Evolutionary conservation across 2,797 vertebrate species (phyloP).

Genomic region (Karalla daura): DNA sequence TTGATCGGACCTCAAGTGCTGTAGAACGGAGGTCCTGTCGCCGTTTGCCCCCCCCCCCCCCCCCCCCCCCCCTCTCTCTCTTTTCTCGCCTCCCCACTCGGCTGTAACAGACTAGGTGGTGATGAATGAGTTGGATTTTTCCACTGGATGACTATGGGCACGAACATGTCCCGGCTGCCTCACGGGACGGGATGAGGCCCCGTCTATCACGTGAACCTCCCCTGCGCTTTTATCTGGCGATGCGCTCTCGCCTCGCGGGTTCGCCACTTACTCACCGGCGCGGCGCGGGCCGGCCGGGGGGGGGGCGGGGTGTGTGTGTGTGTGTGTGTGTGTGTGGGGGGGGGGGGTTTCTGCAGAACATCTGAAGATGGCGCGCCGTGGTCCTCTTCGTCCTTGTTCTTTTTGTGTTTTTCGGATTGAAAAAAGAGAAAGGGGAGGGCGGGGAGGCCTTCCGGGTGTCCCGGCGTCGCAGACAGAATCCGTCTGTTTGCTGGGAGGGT

Average conservation of each 20-base stretch:
- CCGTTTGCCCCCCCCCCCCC: slow-evolving; percentile 28
- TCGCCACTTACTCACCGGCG: slow-evolving; percentile 1
- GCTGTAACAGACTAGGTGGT: slow-evolving; percentile 26
- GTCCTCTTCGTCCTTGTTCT: too few relatives aligned
- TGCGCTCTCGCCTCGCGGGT: background rate
- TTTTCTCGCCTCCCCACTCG: slow-evolving; percentile 10
- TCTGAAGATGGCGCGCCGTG: background rate
- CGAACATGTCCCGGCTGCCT: slow-evolving; percentile 60
- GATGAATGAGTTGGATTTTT: slow-evolving; percentile 68
- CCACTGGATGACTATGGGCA: slow-evolving; percentile 62
- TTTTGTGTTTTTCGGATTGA: too few relatives aligned
- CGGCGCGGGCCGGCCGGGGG: slow-evolving; percentile 2
- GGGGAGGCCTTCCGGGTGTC: slow-evolving; percentile 19
- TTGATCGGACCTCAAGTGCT: slow-evolving; percentile 12
- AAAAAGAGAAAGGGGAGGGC: too few relatives aligned
- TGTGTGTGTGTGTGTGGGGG: too few relatives aligned
- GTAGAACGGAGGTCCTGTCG: slow-evolving; percentile 41
- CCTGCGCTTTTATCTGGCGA: slow-evolving; percentile 27
- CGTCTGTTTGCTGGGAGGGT: too few relatives aligned
- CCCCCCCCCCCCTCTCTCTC: too few relatives aligned
- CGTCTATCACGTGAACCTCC: slow-evolving; percentile 38
- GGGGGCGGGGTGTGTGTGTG: too few relatives aligned
- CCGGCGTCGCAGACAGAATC: background rate
- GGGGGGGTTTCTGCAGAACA: too few relatives aligned
- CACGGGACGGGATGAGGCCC: slow-evolving; percentile 48